These are phyloP conservation scores for Dufourea novaeangliae DNA, from an alignment of 1,140 invertebrate genomes.

Conservation along the genomic window DNA sequence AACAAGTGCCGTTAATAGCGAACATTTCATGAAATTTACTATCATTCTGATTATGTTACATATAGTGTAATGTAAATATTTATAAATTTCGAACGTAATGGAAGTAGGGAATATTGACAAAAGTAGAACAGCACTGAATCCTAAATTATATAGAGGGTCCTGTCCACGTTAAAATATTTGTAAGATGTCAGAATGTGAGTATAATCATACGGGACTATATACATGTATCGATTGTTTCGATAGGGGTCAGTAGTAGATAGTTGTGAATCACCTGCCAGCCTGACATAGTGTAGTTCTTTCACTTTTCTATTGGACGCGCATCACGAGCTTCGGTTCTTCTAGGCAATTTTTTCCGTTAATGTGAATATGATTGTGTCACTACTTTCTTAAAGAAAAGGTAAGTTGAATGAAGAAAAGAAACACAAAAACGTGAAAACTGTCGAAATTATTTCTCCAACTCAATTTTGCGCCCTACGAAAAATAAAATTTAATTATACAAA, in stretches of 20 bases:
- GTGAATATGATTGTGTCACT: slow-evolving; percentile 31
- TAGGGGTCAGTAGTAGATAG: slow-evolving; percentile 76
- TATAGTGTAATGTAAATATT: not conserved
- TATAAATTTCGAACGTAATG: not conserved
- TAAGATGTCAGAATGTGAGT: slow-evolving; percentile 44
- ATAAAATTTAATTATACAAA: not conserved
- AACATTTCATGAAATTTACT: not conserved
- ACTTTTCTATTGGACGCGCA: slow-evolving; percentile 55
- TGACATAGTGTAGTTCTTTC: slow-evolving; percentile 64
- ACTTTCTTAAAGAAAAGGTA: slow-evolving; percentile 34
- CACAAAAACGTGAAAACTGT: not conserved
- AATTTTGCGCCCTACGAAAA: slow-evolving; percentile 34
- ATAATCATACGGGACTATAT: slow-evolving; percentile 73
- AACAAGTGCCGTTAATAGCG: not conserved
- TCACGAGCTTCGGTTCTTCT: slow-evolving; percentile 26
- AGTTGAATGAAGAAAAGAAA: not conserved
- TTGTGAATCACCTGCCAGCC: slow-evolving; percentile 56
- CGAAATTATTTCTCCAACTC: not conserved
- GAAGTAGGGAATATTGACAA: not conserved
- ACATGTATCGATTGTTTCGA: slow-evolving; percentile 77
- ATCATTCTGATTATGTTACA: not conserved
- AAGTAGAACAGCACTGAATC: not conserved
- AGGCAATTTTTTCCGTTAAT: not conserved
- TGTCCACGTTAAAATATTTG: slow-evolving; percentile 47
- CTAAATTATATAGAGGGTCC: slow-evolving; percentile 9